phyloP scores from a whole-genome alignment of 1,140 invertebrate species.

The Lethocerus indicus region DNA sequence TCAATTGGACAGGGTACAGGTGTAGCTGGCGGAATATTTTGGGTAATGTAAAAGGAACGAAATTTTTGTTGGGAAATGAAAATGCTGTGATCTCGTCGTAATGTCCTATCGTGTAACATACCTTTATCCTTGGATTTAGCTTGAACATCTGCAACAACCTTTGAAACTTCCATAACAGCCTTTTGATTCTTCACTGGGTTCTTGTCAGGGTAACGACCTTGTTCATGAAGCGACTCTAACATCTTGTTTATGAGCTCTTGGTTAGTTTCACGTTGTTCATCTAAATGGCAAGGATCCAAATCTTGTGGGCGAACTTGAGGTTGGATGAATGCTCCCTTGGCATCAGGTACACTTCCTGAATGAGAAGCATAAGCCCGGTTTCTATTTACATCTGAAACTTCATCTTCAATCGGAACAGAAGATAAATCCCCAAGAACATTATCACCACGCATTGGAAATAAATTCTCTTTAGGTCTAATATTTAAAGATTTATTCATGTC shows the following conservation, averaged over 20 bases:
- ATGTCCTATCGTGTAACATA: slow-evolving; percentile 7
- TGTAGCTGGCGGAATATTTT: neutral
- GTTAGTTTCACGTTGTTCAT: neutral
- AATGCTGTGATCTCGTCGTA: slow-evolving; percentile 1
- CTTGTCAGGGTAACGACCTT: neutral
- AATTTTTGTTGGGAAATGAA: slow-evolving; percentile 4
- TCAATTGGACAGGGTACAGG: neutral
- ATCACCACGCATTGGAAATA: neutral
- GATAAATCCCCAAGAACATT: neutral
- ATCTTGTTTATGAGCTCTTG: neutral
- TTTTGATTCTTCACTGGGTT: no score
- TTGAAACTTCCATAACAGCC: neutral
- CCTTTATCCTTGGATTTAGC: neutral
- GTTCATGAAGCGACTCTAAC: neutral
- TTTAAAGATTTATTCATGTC: no score
- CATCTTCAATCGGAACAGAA: neutral
- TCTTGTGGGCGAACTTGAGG: neutral
- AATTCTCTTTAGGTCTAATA: no score
- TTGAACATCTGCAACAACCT: neutral
- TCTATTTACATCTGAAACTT: neutral
- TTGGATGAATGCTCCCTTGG: neutral
- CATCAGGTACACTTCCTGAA: neutral
- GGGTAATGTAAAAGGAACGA: neutral
- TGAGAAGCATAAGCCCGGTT: neutral
- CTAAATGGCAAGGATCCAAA: neutral